Conservation (phyloP, 2,113 vertebrate species). For the Tetrao urogallus region DNA sequence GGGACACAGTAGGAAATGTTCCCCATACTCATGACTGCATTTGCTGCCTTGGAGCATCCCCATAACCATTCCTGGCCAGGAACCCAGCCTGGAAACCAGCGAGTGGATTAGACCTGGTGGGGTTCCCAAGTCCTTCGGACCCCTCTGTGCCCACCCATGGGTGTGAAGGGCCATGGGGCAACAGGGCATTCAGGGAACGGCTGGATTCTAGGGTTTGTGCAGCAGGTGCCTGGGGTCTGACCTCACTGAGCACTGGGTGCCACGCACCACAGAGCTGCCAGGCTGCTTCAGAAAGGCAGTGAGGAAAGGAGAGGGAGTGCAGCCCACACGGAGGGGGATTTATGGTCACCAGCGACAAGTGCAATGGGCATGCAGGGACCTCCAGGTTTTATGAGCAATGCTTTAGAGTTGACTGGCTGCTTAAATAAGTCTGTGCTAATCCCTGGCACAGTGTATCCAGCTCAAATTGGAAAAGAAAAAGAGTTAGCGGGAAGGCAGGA, state of each 20-base stretch:
- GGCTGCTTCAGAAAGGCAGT: background rate
- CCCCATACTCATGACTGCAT: background rate
- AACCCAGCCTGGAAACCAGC: rapidly evolving
- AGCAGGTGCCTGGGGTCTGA: background rate
- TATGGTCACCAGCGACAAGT: background rate
- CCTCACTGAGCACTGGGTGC: background rate
- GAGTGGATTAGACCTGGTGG: background rate
- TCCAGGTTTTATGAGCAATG: conserved; percentile 7
- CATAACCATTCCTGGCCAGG: rapidly evolving
- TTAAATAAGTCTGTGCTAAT: conserved; percentile 57
- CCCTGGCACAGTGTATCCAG: background rate
- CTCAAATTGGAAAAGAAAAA: conserved; percentile 44
- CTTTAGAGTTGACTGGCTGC: conserved; percentile 44
- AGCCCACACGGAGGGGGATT: background rate
- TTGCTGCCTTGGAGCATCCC: background rate
- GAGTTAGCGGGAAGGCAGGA: conserved; percentile 5
- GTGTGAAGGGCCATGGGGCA: background rate
- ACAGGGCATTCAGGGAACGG: background rate
- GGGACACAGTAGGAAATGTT: background rate
- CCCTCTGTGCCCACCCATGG: background rate
- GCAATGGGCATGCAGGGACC: background rate
- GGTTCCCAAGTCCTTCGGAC: rapidly evolving
- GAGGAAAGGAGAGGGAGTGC: background rate
- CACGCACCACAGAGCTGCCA: rapidly evolving
- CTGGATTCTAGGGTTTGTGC: background rate